Percentiles rank a stretch among this genome's conserved stretches.
Evolutionary conservation across 2,888 invertebrate species (phyloP).

Genomic region (Antheraea yamamai): DNA sequence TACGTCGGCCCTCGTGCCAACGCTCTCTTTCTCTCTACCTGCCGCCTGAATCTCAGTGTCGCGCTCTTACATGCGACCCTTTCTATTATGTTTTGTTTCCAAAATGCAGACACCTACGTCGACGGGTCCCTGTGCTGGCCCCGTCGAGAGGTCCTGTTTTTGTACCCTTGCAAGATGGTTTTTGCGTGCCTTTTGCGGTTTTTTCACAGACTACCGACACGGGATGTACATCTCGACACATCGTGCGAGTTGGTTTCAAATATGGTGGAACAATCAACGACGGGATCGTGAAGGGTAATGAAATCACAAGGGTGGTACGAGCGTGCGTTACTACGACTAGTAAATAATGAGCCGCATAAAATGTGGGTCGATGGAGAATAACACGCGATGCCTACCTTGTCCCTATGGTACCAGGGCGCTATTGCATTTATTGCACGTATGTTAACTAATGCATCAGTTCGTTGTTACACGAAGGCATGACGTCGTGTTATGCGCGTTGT

Average conservation of each 20-base stretch:
- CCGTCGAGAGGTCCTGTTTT: slow-evolving; percentile 72
- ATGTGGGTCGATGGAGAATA: slow-evolving; percentile 79
- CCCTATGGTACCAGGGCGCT: slow-evolving; percentile 48
- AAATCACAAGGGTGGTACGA: slow-evolving; percentile 53
- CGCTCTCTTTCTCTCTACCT: slow-evolving; percentile 72
- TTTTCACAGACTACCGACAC: slow-evolving; percentile 74
- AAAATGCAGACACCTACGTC: slow-evolving; percentile 78
- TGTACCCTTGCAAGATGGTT: slow-evolving; percentile 66
- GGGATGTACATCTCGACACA: slow-evolving; percentile 53
- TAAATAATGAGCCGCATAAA: slow-evolving; percentile 77
- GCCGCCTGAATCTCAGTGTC: slow-evolving; percentile 76
- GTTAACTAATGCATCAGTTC: slow-evolving; percentile 46
- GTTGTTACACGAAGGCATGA: slow-evolving; percentile 46
- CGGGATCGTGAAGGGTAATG: slow-evolving; percentile 42
- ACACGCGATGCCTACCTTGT: slow-evolving; percentile 65
- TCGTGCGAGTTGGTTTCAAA: slow-evolving; percentile 31
- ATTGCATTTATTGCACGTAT: slow-evolving; percentile 51
- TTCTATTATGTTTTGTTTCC: slow-evolving; percentile 82
- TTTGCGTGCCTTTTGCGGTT: slow-evolving; percentile 67
- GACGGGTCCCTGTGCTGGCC: slow-evolving; percentile 65
- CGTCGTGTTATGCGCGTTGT: slow-evolving; percentile 28
- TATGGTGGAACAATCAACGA: neutral
- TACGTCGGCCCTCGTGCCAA: slow-evolving; percentile 75
- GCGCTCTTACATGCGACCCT: slow-evolving; percentile 75
- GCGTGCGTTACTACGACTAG: slow-evolving; percentile 61